Percentiles rank a stretch among this genome's conserved stretches.
phyloP scores from a whole-genome alignment of 2,888 invertebrate species.

The Rotaria magnacalcarata region DNA sequence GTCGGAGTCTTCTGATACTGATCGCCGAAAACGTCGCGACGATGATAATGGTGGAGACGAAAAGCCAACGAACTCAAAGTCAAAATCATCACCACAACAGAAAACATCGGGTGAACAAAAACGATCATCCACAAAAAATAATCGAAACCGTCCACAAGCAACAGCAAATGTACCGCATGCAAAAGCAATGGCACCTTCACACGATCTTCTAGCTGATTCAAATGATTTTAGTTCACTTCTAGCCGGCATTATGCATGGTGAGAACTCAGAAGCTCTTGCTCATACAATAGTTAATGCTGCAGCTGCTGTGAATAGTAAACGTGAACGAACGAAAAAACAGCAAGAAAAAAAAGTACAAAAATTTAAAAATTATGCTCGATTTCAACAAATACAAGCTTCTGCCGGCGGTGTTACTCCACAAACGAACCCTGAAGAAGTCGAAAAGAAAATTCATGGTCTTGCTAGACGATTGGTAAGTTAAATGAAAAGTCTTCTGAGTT shows the following conservation, averaged over 20 bases:
- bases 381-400: conserved; percentile 18
- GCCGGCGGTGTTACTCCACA: not conserved
- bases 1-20: not conserved
- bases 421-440: not conserved
- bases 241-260: not conserved
- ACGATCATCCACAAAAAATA: not conserved
- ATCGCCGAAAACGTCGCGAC: not conserved
- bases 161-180: not conserved
- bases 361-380: conserved; percentile 32
- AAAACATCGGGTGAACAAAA: not conserved
- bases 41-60: not conserved
- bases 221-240: not conserved
- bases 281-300: not conserved
- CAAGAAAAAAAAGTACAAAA: conserved; percentile 28
- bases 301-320: not conserved
- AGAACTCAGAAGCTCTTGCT: not conserved
- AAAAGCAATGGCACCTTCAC: not conserved
- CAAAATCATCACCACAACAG: not conserved
- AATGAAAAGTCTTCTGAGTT: no score
- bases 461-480: conserved; percentile 31
- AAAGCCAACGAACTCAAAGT: not conserved
- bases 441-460: conserved; percentile 34
- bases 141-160: not conserved
- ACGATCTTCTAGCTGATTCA: not conserved
- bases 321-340: not conserved